Conservation (phyloP, 2,113 vertebrate genomes). For the Aythya baeri region DNA sequence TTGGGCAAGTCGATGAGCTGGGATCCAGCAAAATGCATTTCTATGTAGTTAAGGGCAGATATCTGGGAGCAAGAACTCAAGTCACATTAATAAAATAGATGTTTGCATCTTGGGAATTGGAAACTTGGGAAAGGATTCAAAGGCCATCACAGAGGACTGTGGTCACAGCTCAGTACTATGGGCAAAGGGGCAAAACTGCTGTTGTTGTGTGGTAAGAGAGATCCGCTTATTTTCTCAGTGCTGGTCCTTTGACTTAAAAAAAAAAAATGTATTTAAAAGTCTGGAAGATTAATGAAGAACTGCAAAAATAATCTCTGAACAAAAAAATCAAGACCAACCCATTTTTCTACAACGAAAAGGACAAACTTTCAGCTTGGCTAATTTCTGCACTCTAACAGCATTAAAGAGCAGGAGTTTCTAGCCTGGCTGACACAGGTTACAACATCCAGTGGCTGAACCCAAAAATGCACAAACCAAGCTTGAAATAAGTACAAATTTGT, state of each 20-base stretch:
- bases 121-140: neutral
- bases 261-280: neutral
- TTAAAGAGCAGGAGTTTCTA: neutral
- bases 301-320: neutral
- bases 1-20: neutral
- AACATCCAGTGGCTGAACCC: neutral
- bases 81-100: neutral
- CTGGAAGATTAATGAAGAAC: neutral
- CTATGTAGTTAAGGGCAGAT: neutral
- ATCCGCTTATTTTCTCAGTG: neutral
- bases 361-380: neutral
- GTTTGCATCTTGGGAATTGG: neutral
- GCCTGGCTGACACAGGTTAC: neutral
- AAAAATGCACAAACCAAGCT: neutral
- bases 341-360: neutral
- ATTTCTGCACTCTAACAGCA: neutral
- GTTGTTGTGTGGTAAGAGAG: accelerated
- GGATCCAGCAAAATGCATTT: neutral
- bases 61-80: neutral
- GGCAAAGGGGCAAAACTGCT: neutral
- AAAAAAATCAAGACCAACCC: neutral
- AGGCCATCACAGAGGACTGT: neutral
- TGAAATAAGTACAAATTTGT: slow-evolving; percentile 30
- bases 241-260: neutral
- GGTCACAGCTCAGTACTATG: neutral